Evolutionary conservation across 2,113 vertebrate species (phyloP), one percentile per base, ranked within the genome.

Genomic region (Hystrix brachyura): DNA sequence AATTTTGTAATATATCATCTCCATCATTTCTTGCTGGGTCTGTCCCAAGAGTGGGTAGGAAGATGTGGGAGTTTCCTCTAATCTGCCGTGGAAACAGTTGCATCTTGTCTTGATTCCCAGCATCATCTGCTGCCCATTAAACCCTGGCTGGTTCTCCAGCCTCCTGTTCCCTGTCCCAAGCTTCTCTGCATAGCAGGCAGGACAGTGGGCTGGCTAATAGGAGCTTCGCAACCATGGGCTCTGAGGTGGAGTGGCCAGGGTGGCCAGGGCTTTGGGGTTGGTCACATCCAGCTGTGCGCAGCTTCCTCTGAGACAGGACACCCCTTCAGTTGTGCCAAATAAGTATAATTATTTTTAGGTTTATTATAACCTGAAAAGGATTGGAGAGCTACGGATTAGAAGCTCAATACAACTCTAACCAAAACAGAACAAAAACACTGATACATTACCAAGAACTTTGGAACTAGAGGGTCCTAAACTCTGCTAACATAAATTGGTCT

Each of bases 101-200:
- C 34, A 0, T 53, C 55, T 27, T 96, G 65, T 71, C 23, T 82
- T 87, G 71, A 94, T 96, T 88, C 91, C 67, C 29, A 81, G 74
- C 7, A 1, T 90, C 93, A 60, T 84, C 90, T 94, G 89, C 62
- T 69, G 38, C 53, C 64, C 83, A 69, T 93, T 91, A 95, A 89
- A 60, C 80, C 80, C 93, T 53, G 43, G 23, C n/a, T 46, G 32
- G 53, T 84, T 59, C 34, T 84, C 90, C 90, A 59, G 53, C 88
- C 62, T 87, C 38, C 62, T 92, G 64, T 67, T 91, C 60, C 57
- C 88, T 80, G 23, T 76, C 60, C 82, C 82, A 79, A 57, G 80
- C 43, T 60, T 51, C 81, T 78, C 27, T 55, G 72, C 17, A 6
- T 27, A 13, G 62, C 53, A 62, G 69, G 19, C 34, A 25, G 53